phyloP scores from a whole-genome alignment of 2,113 vertebrate species.

The Australoheros scitulus region DNA sequence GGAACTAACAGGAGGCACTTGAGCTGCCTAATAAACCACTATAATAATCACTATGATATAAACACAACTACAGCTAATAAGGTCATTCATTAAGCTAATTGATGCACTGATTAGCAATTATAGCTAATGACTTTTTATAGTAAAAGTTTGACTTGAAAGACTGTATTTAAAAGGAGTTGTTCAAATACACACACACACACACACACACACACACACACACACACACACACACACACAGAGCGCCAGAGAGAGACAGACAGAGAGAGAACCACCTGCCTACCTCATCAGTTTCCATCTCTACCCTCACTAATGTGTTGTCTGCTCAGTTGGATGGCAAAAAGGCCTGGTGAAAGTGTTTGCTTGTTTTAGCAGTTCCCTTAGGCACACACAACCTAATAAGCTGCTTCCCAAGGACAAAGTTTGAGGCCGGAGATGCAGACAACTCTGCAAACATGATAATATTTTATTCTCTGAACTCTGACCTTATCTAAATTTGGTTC shows the following conservation, averaged over 20 bases:
- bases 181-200: neutral
- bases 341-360: conserved; percentile 67
- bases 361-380: conserved; percentile 66
- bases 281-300: conserved; percentile 54
- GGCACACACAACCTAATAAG: conserved; percentile 68
- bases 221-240: too few species aligned
- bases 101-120: conserved; percentile 3
- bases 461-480: conserved; percentile 27
- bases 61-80: conserved; percentile 27
- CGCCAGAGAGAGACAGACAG: neutral
- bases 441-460: conserved; percentile 7
- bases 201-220: too few species aligned
- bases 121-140: neutral
- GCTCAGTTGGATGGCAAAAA: conserved; percentile 49
- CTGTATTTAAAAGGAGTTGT: neutral
- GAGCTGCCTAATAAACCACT: conserved; percentile 18
- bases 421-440: conserved; percentile 5
- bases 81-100: conserved; percentile 33
- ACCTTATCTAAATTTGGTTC: neutral
- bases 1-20: conserved; percentile 34
- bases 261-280: conserved; percentile 26
- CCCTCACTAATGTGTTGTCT: conserved; percentile 64
- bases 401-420: conserved; percentile 68
- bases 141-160: neutral
- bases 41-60: conserved; percentile 20